Conservation (phyloP, 2,888 invertebrate species). For the Brenthis ino region DNA sequence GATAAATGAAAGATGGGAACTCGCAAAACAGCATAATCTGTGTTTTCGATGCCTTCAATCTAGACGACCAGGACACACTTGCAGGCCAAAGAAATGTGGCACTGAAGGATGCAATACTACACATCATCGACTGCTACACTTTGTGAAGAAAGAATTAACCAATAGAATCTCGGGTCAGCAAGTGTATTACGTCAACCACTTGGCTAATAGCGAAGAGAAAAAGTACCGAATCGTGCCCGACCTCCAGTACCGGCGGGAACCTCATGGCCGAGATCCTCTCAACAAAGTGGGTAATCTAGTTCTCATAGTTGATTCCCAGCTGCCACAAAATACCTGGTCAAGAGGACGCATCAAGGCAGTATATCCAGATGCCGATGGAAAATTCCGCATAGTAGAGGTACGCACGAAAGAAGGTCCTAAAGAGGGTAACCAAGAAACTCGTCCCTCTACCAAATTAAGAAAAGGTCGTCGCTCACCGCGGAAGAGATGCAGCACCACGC, state of each 20-base stretch:
- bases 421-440: too few relatives aligned
- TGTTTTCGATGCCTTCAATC: not conserved
- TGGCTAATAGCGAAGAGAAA: not conserved
- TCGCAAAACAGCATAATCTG: not conserved
- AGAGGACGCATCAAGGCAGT: too few relatives aligned
- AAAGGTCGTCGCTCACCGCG: too few relatives aligned
- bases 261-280: conserved; percentile 13
- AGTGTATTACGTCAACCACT: not conserved
- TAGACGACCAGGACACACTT: not conserved
- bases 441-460: too few relatives aligned
- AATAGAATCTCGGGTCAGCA: not conserved
- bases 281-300: too few relatives aligned
- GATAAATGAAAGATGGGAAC: not conserved
- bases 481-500: too few relatives aligned
- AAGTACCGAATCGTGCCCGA: conserved; percentile 20
- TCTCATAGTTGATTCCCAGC: too few relatives aligned
- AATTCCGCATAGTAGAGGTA: too few relatives aligned
- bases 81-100: not conserved
- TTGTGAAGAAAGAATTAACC: not conserved
- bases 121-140: not conserved
- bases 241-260: conserved; percentile 37
- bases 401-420: too few relatives aligned
- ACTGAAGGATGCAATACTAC: not conserved
- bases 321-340: too few relatives aligned
- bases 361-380: too few relatives aligned